phyloP scores from a whole-genome alignment of 2,888 invertebrate genomes.

The Drosophila longiperda region DNA sequence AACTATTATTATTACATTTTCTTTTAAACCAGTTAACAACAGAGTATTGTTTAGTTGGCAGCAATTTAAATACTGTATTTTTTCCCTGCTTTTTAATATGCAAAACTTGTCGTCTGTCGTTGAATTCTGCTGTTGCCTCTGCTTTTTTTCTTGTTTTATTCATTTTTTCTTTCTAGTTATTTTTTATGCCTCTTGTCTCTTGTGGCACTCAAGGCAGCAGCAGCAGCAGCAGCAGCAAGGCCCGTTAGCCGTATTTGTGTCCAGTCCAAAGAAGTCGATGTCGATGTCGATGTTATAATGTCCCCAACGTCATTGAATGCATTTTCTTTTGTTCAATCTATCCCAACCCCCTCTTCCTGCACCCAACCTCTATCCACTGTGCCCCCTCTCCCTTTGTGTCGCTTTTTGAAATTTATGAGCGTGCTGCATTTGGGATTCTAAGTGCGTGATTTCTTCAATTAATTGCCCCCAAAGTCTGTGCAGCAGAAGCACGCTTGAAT shows the following conservation, averaged over 20 bases:
- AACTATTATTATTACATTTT: not conserved
- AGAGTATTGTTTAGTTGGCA: constrained; percentile 2
- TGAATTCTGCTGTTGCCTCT: constrained; percentile 20
- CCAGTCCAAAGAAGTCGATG: constrained; percentile 55
- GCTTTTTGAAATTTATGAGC: constrained; percentile 48
- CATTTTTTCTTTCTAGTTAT: constrained; percentile 11
- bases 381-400: not conserved
- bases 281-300: constrained; percentile 50
- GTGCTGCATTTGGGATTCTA: constrained; percentile 50
- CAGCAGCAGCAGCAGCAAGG: constrained; percentile 4
- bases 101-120: constrained; percentile 61
- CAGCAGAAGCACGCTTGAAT: constrained; percentile 34
- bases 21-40: not conserved
- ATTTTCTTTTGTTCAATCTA: constrained; percentile 36
- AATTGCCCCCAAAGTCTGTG: constrained; percentile 62
- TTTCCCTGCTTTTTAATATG: constrained; percentile 54
- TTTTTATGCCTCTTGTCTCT: constrained; percentile 20
- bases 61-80: constrained; percentile 23
- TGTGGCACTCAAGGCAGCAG: constrained; percentile 28
- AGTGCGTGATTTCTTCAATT: constrained; percentile 79
- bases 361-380: too few species aligned
- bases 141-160: constrained; percentile 4
- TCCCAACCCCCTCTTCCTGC: not conserved
- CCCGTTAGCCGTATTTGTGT: constrained; percentile 64
- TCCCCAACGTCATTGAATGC: constrained; percentile 45